phyloP scores from a whole-genome alignment of 2,797 vertebrate genomes.

The Smutsia gigantea region DNA sequence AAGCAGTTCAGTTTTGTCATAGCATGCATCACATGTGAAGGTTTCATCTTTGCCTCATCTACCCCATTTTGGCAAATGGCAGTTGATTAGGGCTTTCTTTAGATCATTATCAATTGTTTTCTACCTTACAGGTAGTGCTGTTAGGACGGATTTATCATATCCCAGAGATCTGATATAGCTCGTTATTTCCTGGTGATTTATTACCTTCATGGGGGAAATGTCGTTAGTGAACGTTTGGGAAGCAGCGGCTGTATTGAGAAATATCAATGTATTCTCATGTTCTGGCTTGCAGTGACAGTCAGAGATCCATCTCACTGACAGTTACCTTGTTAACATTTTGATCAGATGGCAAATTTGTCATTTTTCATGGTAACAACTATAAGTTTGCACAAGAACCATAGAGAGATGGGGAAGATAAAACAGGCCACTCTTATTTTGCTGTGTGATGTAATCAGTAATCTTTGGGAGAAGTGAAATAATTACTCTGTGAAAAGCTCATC shows the following conservation, averaged over 20 bases:
- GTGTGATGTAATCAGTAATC: conserved; percentile 87
- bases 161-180: conserved; percentile 86
- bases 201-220: conserved; percentile 88
- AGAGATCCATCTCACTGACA: conserved; percentile 94
- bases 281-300: conserved; percentile 90
- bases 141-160: conserved; percentile 89
- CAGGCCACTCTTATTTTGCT: conserved; percentile 81
- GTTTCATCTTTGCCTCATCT: conserved; percentile 82
- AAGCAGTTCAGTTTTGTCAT: conserved; percentile 29
- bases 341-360: conserved; percentile 95
- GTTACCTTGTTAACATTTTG: conserved; percentile 97
- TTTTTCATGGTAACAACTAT: conserved; percentile 91
- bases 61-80: conserved; percentile 85
- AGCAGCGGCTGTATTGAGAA: conserved; percentile 92
- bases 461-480: conserved; percentile 87
- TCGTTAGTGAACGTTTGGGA: conserved; percentile 91
- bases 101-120: conserved; percentile 91
- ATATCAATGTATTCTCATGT: conserved; percentile 96
- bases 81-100: conserved; percentile 91
- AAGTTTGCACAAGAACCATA: conserved; percentile 89
- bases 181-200: conserved; percentile 93
- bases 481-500: conserved; percentile 83
- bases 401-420: conserved; percentile 89
- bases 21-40: conserved; percentile 69
- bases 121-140: conserved; percentile 87